A percentile compares a stretch with the other conserved stretches of the same genome.
These are phyloP conservation scores for Arbacia lixula DNA, from an alignment of 53 echinoderm and acorn worm species.

Conservation along the genomic window DNA sequence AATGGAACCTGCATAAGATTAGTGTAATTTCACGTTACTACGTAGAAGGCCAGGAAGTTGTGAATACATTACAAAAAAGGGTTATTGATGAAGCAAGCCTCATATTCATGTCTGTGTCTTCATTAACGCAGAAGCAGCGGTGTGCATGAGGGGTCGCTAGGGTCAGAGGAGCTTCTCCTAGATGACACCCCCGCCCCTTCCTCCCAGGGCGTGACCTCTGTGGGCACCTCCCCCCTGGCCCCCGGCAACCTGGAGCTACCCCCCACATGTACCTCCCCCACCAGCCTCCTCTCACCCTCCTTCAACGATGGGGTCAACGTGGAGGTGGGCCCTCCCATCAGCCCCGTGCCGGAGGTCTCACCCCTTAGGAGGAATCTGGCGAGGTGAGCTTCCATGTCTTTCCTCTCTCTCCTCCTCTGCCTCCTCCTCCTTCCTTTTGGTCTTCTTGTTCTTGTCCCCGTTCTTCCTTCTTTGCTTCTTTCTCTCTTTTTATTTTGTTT, in stretches of 20 bases:
- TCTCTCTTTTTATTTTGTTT: no score
- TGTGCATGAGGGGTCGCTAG: slow-evolving; percentile 90
- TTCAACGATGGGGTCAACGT: slow-evolving; percentile 29
- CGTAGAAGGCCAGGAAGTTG: no score
- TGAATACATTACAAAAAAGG: no score
- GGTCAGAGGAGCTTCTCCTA: slow-evolving; percentile 90
- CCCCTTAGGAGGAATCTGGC: slow-evolving; percentile 32
- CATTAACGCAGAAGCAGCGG: slow-evolving; percentile 92
- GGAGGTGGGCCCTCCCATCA: slow-evolving; percentile 40
- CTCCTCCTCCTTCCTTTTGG: no score
- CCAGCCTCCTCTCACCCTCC: slow-evolving; percentile 16
- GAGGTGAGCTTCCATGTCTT: slow-evolving; percentile 6
- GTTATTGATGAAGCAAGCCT: no score
- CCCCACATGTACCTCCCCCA: slow-evolving; percentile 5
- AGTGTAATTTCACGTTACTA: no score
- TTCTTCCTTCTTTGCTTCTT: no score
- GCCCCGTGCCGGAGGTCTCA: slow-evolving; percentile 43
- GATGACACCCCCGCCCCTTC: slow-evolving; percentile 68
- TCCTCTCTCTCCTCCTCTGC: no score
- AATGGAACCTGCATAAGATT: no score
- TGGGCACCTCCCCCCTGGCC: slow-evolving; percentile 26
- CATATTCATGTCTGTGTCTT: no score
- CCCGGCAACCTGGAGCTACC: not conserved
- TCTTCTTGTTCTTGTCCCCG: no score
- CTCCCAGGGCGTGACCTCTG: slow-evolving; percentile 22